phyloP scores from a whole-genome alignment of 2,888 invertebrate species.

The Himalopsyche anomala region DNA sequence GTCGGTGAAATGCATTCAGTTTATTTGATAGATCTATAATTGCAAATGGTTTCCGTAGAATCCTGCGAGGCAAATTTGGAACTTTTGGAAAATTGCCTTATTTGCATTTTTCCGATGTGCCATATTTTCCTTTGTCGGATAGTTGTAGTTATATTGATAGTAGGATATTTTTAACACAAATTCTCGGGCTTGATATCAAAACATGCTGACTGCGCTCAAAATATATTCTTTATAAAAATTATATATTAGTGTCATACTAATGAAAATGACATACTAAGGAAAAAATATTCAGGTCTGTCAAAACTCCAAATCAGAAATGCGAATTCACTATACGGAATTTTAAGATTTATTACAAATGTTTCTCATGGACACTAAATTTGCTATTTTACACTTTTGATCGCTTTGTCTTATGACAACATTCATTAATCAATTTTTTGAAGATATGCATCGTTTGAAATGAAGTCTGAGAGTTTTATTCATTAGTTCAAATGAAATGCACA shows the following conservation, averaged over 20 bases:
- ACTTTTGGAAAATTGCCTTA: background rate
- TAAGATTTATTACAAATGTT: too few species aligned
- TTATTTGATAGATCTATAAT: background rate
- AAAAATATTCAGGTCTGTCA: too few species aligned
- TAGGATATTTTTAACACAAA: slow-evolving; percentile 16
- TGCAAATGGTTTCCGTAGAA: slow-evolving; percentile 3
- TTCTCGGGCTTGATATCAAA: slow-evolving; percentile 1
- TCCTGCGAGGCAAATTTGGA: background rate
- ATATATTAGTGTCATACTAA: too few species aligned
- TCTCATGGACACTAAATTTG: too few species aligned
- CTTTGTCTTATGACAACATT: too few species aligned
- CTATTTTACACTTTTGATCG: too few species aligned
- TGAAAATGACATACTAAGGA: too few species aligned
- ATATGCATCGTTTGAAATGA: background rate
- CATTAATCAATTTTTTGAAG: too few species aligned
- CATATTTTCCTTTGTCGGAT: background rate
- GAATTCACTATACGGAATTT: too few species aligned
- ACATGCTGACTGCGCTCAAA: too few species aligned
- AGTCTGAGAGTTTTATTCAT: background rate
- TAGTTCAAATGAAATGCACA: slow-evolving; percentile 29
- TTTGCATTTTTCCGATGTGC: background rate
- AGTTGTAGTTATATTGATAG: slow-evolving; percentile 8
- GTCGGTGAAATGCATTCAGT: background rate
- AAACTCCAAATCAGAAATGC: too few species aligned
- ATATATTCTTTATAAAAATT: background rate